Conservation (phyloP, 2,113 vertebrate species). For the Fulica atra region DNA sequence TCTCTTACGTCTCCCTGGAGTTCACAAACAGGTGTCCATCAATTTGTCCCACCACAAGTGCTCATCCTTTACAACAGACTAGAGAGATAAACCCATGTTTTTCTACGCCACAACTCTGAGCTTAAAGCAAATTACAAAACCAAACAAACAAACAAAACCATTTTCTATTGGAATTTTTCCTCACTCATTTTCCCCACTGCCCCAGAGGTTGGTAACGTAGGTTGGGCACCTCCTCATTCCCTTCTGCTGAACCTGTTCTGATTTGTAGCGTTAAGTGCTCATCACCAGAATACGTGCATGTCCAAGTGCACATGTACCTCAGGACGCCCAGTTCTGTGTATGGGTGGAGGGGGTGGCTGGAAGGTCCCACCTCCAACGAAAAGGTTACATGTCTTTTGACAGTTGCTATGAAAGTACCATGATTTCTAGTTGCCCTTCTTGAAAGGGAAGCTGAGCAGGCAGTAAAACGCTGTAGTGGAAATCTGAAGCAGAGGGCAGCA, state of each 20-base stretch:
- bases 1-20: background rate
- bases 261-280: background rate
- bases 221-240: background rate
- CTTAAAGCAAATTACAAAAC: background rate
- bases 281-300: background rate
- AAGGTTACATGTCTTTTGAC: background rate
- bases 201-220: background rate
- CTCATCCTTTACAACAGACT: background rate
- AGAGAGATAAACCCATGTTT: background rate
- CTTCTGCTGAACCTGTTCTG: background rate
- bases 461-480: background rate
- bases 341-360: background rate
- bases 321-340: background rate
- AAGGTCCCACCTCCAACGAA: background rate
- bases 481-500: background rate
- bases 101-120: background rate
- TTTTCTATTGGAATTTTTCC: background rate
- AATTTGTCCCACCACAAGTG: background rate
- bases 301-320: fast-evolving
- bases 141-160: background rate
- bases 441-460: background rate
- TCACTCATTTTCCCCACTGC: background rate
- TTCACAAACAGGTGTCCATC: background rate
- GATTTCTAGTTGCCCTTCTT: background rate
- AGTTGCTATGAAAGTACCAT: background rate